A percentile compares a stretch with the other conserved stretches of the same genome.
Evolutionary conservation across 2,797 vertebrate genomes (phyloP).

Genomic region (Danio kyathit): DNA sequence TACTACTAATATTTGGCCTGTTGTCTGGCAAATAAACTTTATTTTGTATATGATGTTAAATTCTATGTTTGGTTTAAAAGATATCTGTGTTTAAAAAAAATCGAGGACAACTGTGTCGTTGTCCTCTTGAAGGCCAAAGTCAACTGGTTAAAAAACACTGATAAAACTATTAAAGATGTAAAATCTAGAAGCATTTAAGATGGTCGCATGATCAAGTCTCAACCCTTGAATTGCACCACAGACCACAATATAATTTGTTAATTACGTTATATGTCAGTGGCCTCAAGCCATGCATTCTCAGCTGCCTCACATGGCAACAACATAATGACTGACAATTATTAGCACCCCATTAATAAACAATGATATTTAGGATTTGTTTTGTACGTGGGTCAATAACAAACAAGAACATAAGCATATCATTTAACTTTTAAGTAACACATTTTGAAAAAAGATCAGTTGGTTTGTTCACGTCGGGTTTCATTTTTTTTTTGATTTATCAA

Average conservation of each 20-base stretch:
- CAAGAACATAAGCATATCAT: too few relatives aligned
- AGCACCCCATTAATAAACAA: constrained; percentile 21
- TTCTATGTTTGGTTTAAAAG: background rate
- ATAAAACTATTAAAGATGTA: background rate
- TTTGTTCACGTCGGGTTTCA: background rate
- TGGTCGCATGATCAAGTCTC: background rate
- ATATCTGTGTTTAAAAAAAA: background rate
- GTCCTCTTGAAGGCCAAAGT: background rate
- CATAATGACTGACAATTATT: constrained; percentile 44
- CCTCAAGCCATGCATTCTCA: constrained; percentile 65
- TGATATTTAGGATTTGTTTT: background rate
- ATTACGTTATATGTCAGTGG: constrained; percentile 40
- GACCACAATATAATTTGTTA: constrained; percentile 33
- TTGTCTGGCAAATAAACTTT: too few relatives aligned
- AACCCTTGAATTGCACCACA: background rate
- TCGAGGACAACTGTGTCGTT: background rate
- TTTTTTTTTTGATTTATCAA: background rate
- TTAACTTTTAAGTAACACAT: too few relatives aligned
- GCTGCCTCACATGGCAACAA: constrained; percentile 67
- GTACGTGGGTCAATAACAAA: background rate
- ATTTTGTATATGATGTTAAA: background rate
- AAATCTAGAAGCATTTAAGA: background rate
- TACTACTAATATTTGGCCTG: too few relatives aligned
- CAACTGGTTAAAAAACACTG: background rate
- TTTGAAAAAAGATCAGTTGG: too few relatives aligned